These are phyloP conservation scores for Ylistrum balloti DNA, from an alignment of 1,140 invertebrate genomes.

Conservation along the genomic window DNA sequence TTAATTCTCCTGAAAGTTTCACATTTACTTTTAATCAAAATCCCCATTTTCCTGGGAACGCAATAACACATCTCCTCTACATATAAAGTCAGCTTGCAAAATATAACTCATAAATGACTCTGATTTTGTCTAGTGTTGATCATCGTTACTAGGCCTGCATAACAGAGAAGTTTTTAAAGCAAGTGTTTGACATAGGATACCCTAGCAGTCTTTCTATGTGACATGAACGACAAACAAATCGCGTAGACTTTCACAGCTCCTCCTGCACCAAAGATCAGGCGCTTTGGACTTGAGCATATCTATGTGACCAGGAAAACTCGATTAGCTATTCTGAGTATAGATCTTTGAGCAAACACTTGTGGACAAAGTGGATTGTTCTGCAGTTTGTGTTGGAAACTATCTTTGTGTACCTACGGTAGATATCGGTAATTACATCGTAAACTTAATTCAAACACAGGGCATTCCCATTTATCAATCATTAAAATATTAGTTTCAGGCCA, in stretches of 20 bases:
- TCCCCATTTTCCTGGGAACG: background rate
- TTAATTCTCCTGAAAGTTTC: background rate
- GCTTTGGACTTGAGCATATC: background rate
- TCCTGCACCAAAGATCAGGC: background rate
- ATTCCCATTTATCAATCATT: background rate
- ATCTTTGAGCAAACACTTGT: slow-evolving; percentile 4
- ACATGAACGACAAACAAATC: background rate
- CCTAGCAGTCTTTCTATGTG: background rate
- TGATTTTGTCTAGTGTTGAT: background rate
- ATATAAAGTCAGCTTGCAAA: background rate
- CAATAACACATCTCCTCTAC: background rate
- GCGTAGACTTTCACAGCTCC: background rate
- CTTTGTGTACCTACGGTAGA: slow-evolving; percentile 15
- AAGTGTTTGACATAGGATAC: background rate
- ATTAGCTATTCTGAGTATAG: slow-evolving; percentile 20
- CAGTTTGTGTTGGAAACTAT: slow-evolving; percentile 38
- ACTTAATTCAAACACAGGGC: background rate
- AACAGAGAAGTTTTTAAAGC: background rate
- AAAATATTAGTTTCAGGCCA: background rate
- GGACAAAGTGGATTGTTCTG: slow-evolving; percentile 16
- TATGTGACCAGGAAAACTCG: slow-evolving; percentile 12
- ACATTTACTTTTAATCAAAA: background rate
- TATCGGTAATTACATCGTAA: background rate
- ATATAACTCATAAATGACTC: background rate
- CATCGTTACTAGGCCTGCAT: background rate